Evolutionary conservation across 2,797 vertebrate genomes (phyloP).

Genomic region (Danio jaintianensis): DNA sequence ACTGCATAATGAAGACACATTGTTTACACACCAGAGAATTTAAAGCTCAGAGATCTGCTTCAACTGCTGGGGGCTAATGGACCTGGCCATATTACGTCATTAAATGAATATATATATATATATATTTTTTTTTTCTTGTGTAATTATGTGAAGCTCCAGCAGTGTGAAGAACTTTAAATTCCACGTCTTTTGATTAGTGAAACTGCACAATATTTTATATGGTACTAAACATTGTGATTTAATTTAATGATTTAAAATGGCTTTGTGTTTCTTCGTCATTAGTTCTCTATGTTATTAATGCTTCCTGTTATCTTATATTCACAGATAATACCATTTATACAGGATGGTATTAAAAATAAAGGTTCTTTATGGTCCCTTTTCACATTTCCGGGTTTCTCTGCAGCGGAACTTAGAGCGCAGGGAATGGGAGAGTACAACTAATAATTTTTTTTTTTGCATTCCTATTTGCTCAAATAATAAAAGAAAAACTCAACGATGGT

Average conservation of each 20-base stretch:
- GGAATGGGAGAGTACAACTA: too few species aligned
- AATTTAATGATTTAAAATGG: not conserved
- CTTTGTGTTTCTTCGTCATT: not conserved
- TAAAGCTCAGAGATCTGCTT: conserved; percentile 4
- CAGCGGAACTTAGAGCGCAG: too few species aligned
- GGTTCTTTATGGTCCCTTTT: too few species aligned
- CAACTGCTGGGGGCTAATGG: conserved; percentile 35
- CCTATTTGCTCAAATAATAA: too few species aligned
- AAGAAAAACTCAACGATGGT: too few species aligned
- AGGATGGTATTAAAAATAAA: too few species aligned
- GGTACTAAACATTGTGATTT: not conserved
- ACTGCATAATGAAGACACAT: conserved; percentile 30
- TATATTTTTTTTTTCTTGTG: conserved; percentile 27
- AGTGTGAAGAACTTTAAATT: not conserved
- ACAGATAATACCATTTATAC: not conserved
- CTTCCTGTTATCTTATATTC: conserved; percentile 1
- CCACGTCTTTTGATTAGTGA: not conserved
- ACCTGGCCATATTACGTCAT: conserved; percentile 14
- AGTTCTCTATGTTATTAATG: not conserved
- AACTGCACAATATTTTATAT: not conserved
- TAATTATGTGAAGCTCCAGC: conserved; percentile 23
- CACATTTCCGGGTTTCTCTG: too few species aligned
- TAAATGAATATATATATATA: conserved; percentile 37
- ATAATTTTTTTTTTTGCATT: too few species aligned
- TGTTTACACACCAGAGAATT: conserved; percentile 39